Conservation (phyloP, 1,140 invertebrate species). For the Phocides pigmalion region DNA sequence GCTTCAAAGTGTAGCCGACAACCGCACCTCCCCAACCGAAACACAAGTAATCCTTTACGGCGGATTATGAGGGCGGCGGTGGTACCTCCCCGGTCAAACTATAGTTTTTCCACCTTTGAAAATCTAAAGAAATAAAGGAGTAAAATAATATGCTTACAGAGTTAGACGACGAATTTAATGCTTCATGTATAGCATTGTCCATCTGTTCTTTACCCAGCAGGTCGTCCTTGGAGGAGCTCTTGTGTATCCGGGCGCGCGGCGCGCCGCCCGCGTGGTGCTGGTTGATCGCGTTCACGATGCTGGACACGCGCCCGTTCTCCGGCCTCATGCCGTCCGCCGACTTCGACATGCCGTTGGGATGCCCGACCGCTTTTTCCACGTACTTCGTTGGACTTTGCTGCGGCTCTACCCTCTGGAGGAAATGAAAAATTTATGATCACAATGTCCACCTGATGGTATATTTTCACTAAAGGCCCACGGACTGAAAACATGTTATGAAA, state of each 20-base stretch:
- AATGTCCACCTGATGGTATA: too few species aligned
- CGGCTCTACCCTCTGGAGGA: conserved; percentile 78
- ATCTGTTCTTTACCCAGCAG: conserved; percentile 68
- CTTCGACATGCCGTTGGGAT: conserved; percentile 45
- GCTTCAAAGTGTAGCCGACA: too few species aligned
- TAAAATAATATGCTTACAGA: conserved; percentile 60
- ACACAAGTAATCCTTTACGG: too few species aligned
- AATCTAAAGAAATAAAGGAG: too few species aligned
- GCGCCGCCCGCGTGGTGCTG: conserved; percentile 60
- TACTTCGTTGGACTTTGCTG: conserved; percentile 78
- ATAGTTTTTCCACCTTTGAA: too few species aligned
- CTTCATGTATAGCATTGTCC: conserved; percentile 72
- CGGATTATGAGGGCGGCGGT: too few species aligned
- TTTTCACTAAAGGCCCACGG: too few species aligned
- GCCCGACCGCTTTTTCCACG: conserved; percentile 71
- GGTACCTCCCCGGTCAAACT: too few species aligned
- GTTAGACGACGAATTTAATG: conserved; percentile 75
- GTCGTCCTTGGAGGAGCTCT: conserved; percentile 79
- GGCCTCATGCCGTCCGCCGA: conserved; percentile 45
- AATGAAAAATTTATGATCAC: neutral
- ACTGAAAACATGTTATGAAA: too few species aligned
- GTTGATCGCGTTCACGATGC: conserved; percentile 78
- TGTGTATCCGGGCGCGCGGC: conserved; percentile 67
- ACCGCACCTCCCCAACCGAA: too few species aligned
- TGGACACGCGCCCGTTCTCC: conserved; percentile 76